Evolutionary conservation across 2,797 vertebrate genomes (phyloP).

Genomic region (Micropoecilia bifurca): DNA sequence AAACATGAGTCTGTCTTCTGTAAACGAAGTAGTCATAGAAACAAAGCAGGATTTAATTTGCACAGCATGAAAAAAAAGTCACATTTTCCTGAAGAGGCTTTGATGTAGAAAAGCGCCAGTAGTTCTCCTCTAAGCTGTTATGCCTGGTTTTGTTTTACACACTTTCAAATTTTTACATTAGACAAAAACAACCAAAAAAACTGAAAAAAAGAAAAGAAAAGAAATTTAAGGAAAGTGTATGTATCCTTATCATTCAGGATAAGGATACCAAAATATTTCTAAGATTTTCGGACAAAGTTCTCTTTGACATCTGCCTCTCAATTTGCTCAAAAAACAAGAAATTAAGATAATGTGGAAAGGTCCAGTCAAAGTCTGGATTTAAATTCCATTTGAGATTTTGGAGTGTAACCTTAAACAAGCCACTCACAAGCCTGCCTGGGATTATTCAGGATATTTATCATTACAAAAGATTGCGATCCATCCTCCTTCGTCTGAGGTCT

Average conservation of each 20-base stretch:
- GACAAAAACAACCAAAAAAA: background rate
- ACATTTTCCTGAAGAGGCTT: background rate
- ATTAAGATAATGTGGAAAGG: too few relatives aligned
- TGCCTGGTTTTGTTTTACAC: background rate
- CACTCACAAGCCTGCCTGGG: background rate
- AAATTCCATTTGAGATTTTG: too few relatives aligned
- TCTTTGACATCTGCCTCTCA: too few relatives aligned
- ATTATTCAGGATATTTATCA: background rate
- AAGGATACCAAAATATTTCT: too few relatives aligned
- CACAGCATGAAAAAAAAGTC: background rate
- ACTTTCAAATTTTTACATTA: too few relatives aligned
- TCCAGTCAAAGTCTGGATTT: too few relatives aligned
- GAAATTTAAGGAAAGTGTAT: too few relatives aligned
- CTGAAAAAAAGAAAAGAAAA: background rate
- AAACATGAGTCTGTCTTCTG: constrained; percentile 13
- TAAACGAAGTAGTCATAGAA: constrained; percentile 24
- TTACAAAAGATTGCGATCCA: background rate
- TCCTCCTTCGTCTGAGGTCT: background rate
- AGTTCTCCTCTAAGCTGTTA: background rate
- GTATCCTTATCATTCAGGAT: too few relatives aligned
- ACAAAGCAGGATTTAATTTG: constrained; percentile 41
- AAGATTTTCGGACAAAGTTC: too few relatives aligned
- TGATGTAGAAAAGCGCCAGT: background rate
- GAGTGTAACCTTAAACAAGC: too few relatives aligned
- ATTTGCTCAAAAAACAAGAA: too few relatives aligned